Evolutionary conservation across 2,888 invertebrate species (phyloP).

Genomic region (Ellobium chinense): DNA sequence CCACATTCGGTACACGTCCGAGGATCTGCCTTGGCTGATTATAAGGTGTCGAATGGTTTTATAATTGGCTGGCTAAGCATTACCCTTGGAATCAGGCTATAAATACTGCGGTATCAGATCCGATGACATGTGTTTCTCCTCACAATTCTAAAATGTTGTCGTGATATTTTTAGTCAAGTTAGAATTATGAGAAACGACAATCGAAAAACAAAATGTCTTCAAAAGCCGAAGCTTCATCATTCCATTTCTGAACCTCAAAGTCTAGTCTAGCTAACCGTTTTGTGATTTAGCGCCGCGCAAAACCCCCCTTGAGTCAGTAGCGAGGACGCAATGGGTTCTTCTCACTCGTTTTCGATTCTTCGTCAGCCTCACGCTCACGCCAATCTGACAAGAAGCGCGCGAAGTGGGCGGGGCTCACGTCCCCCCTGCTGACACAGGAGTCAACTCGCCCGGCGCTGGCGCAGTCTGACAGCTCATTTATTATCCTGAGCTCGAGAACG

Average conservation of each 20-base stretch:
- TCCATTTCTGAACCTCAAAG: background rate
- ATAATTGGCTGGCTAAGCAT: too few relatives aligned
- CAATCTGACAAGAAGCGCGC: slow-evolving; percentile 45
- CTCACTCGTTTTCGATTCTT: slow-evolving; percentile 30
- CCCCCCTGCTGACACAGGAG: slow-evolving; percentile 54
- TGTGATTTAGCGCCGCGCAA: slow-evolving; percentile 28
- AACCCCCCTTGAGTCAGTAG: slow-evolving; percentile 3
- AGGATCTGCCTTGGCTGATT: too few relatives aligned
- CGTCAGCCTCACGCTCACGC: slow-evolving; percentile 24
- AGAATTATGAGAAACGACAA: too few relatives aligned
- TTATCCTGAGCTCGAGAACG: slow-evolving; percentile 64
- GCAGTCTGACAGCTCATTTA: slow-evolving; percentile 72
- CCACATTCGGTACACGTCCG: too few relatives aligned
- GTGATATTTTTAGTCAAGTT: background rate
- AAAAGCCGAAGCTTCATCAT: too few relatives aligned
- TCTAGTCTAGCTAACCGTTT: background rate
- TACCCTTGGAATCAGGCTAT: too few relatives aligned
- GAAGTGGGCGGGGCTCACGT: slow-evolving; percentile 48
- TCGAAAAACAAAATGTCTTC: too few relatives aligned
- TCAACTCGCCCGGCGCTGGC: slow-evolving; percentile 57
- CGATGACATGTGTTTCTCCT: too few relatives aligned
- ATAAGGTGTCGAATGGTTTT: too few relatives aligned
- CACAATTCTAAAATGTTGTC: too few relatives aligned
- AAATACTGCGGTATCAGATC: too few relatives aligned
- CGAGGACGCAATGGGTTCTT: slow-evolving; percentile 2